These are phyloP conservation scores for Dorcus hopei DNA, from an alignment of 2,888 invertebrate species.

Conservation along the genomic window DNA sequence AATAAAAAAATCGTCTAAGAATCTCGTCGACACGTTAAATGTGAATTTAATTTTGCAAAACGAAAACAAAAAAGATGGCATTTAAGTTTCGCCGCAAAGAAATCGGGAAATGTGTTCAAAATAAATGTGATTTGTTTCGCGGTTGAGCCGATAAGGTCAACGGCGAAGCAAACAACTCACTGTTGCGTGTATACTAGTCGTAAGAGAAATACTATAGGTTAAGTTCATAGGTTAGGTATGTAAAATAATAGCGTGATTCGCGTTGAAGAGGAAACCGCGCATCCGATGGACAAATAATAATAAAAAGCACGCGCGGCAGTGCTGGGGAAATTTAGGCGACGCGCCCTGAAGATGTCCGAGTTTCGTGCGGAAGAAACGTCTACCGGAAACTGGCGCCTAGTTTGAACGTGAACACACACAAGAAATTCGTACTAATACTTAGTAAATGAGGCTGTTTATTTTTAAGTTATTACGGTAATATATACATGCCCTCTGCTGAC, in stretches of 20 bases:
- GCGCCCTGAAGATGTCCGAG: conserved; percentile 15
- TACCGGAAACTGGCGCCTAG: background rate
- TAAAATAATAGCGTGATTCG: background rate
- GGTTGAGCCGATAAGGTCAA: background rate
- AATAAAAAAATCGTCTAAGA: no score
- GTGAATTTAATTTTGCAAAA: background rate
- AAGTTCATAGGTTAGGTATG: background rate
- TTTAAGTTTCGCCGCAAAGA: conserved; percentile 4
- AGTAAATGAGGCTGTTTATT: background rate
- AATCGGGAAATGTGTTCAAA: conserved; percentile 16
- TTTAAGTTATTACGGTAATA: background rate
- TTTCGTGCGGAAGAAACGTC: background rate
- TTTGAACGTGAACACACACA: background rate
- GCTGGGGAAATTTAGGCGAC: conserved; percentile 6
- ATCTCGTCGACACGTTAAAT: background rate
- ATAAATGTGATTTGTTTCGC: background rate
- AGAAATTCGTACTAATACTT: background rate
- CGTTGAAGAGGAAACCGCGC: background rate
- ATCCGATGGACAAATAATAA: background rate
- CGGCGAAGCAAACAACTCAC: background rate
- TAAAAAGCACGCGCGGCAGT: background rate
- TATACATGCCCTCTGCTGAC: background rate
- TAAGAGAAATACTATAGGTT: conserved; percentile 4
- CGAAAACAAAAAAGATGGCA: background rate
- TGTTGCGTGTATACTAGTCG: conserved; percentile 9